Evolutionary conservation across 2,113 vertebrate species (phyloP), one percentile per base, ranked within the genome.

Genomic region (Psephotus haematonotus): DNA sequence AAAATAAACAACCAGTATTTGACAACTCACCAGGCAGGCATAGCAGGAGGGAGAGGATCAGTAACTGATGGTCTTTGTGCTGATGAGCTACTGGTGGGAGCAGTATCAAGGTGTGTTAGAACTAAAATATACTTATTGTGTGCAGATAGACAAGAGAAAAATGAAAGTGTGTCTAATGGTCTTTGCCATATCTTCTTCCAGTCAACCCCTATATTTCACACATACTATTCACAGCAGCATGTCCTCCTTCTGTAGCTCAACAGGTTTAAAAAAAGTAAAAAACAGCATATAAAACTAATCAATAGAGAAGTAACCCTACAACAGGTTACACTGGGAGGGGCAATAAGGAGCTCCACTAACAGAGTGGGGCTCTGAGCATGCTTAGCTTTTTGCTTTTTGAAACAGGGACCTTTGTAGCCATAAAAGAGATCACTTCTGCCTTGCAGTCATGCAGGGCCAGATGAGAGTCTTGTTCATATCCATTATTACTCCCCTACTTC

Each of bases 121-220:
- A 37, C 15, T 78, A 52, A 53, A 43, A 46, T 14, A 69, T 16
- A 88, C 55, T 39, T 57, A 2, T 49, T 25, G 18, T 13, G 31
- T 22, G 27, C 6, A 35, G 31, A n/a, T 1, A 47, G 27, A 31
- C 4, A 49, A 31, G 19, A 60, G 11, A 0, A 15, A 43, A 35
- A 35, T 35, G 10, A 31, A 22, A 0, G 0, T 7, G 5, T 33
- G 3, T 16, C 17, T 35, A 12, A 39, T n/a, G 33, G 9, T 10
- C 24, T 84, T 82, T 19, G 62, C 15, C 79, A 67, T 78, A 29
- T 35, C 59, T 31, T 43, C 55, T 74, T 79, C 64, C 35, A 59
- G 0, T 41, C 43, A 60, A 16, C 7, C 12, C 5, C 57, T 62
- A 0, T 31, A 19, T 27, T 55, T 82, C 49, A n/a, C 72, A 74